These are phyloP conservation scores for Todiramphus saurophagus DNA, from an alignment of 2,113 vertebrate species.

Conservation along the genomic window DNA sequence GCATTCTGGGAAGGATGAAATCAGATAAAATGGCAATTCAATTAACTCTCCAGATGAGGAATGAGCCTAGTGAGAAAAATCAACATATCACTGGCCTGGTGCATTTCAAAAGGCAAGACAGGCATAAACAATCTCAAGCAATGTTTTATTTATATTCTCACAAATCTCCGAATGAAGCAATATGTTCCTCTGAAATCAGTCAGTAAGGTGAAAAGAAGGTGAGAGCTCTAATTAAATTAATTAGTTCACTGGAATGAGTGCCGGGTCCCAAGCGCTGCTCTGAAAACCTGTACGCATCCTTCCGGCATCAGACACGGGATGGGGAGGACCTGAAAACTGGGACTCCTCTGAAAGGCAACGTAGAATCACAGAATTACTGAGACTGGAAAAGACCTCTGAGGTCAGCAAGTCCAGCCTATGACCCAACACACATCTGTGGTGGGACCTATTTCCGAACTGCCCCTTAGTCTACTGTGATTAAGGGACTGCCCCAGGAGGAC, in stretches of 20 bases:
- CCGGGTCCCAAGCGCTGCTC: not conserved
- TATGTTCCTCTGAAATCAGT: not conserved
- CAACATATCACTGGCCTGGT: not conserved
- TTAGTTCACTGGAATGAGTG: not conserved
- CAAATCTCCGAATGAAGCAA: not conserved
- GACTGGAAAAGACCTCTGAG: no score
- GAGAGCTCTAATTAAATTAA: constrained; percentile 19
- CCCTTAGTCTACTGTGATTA: not conserved
- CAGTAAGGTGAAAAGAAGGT: constrained; percentile 10
- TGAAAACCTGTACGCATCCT: not conserved
- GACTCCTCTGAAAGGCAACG: not conserved
- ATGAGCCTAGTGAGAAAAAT: not conserved
- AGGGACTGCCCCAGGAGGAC: not conserved
- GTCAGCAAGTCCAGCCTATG: no score
- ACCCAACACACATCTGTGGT: not conserved
- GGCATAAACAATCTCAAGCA: not conserved
- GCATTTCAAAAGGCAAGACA: constrained; percentile 1
- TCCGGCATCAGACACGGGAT: not conserved
- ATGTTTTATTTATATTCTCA: not conserved
- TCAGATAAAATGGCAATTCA: constrained; percentile 41
- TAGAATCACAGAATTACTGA: no score
- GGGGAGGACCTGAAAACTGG: not conserved
- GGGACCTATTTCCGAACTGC: not conserved
- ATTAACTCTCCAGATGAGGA: constrained; percentile 38
- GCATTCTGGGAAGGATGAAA: constrained; percentile 17